phyloP scores from a whole-genome alignment of 92 coral and sea anemone genomes.

The Porites evermanni region DNA sequence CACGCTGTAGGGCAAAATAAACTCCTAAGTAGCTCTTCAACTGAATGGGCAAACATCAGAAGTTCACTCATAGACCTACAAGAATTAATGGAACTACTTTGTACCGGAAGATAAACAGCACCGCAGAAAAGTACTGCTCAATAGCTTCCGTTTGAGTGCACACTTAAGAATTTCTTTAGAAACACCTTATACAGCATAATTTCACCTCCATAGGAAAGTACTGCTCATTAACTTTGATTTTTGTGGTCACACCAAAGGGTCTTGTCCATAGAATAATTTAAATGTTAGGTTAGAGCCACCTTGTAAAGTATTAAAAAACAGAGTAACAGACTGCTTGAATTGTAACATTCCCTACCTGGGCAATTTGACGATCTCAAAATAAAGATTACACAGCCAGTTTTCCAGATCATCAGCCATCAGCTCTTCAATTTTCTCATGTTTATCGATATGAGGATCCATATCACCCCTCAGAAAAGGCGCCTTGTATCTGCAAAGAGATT shows the following conservation, averaged over 20 bases:
- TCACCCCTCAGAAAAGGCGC: conserved; percentile 96
- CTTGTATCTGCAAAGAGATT: conserved; percentile 72
- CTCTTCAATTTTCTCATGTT: conserved; percentile 92
- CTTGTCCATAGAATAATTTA: no score
- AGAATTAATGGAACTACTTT: no score
- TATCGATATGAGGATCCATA: conserved; percentile 95
- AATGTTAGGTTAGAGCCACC: no score
- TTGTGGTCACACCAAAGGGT: no score
- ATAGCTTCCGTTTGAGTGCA: no score
- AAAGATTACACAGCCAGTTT: conserved; percentile 97
- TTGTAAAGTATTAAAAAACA: neutral
- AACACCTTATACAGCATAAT: no score
- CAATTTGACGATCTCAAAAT: conserved; percentile 92
- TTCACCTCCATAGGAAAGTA: no score
- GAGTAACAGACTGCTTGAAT: no score
- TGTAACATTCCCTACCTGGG: conserved; percentile 77
- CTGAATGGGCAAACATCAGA: neutral
- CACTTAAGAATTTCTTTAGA: no score
- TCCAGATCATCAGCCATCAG: conserved; percentile 96
- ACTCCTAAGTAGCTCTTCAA: neutral
- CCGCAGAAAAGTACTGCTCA: no score
- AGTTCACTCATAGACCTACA: neutral
- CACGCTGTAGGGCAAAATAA: neutral
- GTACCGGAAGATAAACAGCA: no score
- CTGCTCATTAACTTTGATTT: no score